Percentiles rank a stretch among this genome's conserved stretches.
These are phyloP conservation scores for Colinus virginianus DNA, from an alignment of 2,113 vertebrate species.

Conservation along the genomic window DNA sequence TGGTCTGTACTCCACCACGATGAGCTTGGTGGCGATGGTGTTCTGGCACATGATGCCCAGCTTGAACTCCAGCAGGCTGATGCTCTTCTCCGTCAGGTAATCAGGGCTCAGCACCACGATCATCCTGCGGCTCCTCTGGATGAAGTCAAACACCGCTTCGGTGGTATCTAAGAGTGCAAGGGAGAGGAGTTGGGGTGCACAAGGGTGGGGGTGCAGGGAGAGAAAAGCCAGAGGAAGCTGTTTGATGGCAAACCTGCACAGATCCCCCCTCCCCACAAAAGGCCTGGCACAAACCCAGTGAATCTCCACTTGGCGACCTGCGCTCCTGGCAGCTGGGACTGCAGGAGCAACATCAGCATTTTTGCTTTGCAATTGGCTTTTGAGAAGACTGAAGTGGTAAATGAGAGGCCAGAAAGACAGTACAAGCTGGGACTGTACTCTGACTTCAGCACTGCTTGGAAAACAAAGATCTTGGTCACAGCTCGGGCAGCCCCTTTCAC, in stretches of 20 bases:
- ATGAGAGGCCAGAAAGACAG: neutral
- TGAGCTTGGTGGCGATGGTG: constrained; percentile 78
- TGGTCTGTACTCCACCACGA: constrained; percentile 85
- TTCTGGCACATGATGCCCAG: constrained; percentile 89
- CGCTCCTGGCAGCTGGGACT: neutral
- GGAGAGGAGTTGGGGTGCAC: constrained; percentile 29
- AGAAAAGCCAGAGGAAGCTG: constrained; percentile 36
- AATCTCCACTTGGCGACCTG: neutral
- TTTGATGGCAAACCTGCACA: neutral
- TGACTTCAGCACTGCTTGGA: neutral
- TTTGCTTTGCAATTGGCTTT: neutral
- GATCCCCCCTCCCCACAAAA: neutral
- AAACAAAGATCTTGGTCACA: neutral
- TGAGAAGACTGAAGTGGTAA: neutral
- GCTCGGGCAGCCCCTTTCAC: neutral
- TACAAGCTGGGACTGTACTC: neutral
- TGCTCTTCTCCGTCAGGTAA: constrained; percentile 88
- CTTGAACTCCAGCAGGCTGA: constrained; percentile 91
- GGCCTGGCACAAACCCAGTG: neutral
- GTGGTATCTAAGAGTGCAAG: constrained; percentile 81
- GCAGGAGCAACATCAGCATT: neutral
- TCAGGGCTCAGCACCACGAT: constrained; percentile 88
- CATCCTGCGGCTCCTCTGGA: constrained; percentile 90
- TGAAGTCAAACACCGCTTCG: constrained; percentile 86
- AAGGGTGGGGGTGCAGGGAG: neutral